Base-by-base conservation (phyloP, 2,797 vertebrate species). In the Synanceia verrucosa region DNA sequence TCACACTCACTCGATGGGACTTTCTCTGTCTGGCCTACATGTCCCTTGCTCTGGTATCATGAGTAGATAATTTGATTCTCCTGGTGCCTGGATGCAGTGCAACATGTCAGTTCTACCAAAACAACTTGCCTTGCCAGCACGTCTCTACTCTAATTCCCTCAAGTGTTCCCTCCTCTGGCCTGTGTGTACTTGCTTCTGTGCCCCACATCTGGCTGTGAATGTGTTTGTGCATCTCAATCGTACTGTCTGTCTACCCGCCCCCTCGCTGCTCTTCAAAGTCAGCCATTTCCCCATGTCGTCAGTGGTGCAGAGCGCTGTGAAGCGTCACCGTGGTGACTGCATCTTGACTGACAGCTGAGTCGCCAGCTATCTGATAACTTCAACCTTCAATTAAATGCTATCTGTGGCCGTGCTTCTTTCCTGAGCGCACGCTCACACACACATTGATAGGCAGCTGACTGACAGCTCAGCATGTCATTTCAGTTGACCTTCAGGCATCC, bases 321-420 rank as follows among this genome's bases (percentile, higher is more conserved):
- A 83, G 86, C 78, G 56, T 90, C 84, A 81, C 84, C 39, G 82
- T 78, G 79, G 85, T 65, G 86, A 87, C 90, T 79, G 89, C 78
- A 67, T 88, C 73, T 82, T 93, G 91, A 93, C 80, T 92, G 92
- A 89, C 92, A 86, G 89, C 81, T 53, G 81, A 91, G 86, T 88
- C 64, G 84, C 83, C 64, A 82, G 83, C 90, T 89, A 93, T 93
- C 93, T 91, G 92, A 93, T 92, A 87, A 90, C 86, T 85, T 87
- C 82, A 79, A 84, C 86, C 88, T 92, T 92, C 89, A 93, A 93
- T 93, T 93, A 91, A 93, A 87, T 78, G 76, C 83, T 92, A 91
- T 91, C 89, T 88, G 83, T 75, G 70, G 76, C 85, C 74, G 44
- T 6, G 67, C 79, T 84, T 66, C 73, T 82, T 76, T 84, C 65